A percentile compares a stretch with the other conserved stretches of the same genome.
Evolutionary conservation across 1,140 invertebrate genomes (phyloP).

Genomic region (Battus philenor): DNA sequence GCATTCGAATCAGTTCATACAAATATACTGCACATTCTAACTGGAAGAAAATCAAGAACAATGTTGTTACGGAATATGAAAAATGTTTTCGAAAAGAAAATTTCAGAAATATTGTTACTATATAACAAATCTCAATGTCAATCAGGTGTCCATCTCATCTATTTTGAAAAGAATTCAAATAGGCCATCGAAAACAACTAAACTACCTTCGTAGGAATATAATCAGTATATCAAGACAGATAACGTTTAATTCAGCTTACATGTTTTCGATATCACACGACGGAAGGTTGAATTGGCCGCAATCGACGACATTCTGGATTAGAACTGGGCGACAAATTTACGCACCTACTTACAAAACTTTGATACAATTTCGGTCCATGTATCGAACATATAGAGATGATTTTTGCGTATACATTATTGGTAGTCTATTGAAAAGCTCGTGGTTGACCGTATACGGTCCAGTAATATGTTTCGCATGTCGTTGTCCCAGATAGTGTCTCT

Average conservation of each 20-base stretch:
- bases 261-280: neutral
- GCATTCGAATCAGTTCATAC: no score
- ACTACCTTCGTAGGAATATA: no score
- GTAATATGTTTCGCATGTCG: slow-evolving; percentile 34
- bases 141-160: no score
- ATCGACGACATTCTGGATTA: neutral
- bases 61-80: no score
- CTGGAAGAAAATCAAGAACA: no score
- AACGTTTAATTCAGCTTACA: neutral
- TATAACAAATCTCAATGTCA: no score
- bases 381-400: neutral
- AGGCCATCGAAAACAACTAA: no score
- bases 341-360: slow-evolving; percentile 6
- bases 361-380: neutral
- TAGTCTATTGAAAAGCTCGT: neutral
- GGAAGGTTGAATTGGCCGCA: neutral
- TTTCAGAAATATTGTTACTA: no score
- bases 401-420: slow-evolving; percentile 1
- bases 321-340: slow-evolving; percentile 5
- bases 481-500: slow-evolving; percentile 47
- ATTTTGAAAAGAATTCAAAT: no score
- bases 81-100: no score
- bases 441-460: slow-evolving; percentile 14
- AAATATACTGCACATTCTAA: no score
- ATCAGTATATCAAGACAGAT: no score